A percentile compares a stretch with the other conserved stretches of the same genome.
Evolutionary conservation across 2,113 vertebrate species (phyloP).

Genomic region (Notiomystis cincta): DNA sequence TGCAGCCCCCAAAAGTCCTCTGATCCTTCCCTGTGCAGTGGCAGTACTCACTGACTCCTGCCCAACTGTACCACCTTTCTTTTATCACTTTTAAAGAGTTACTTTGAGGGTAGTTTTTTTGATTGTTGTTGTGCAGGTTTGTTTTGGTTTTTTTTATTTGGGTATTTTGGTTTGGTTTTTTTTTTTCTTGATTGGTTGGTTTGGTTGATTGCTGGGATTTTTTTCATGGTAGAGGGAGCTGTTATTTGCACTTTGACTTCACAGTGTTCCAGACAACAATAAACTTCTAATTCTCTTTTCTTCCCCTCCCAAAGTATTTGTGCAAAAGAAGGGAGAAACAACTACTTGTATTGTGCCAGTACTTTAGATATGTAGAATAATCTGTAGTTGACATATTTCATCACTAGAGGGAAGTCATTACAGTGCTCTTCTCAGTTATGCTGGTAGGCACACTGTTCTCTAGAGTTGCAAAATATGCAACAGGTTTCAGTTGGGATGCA

Average conservation of each 20-base stretch:
- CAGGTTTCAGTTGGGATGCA: not conserved
- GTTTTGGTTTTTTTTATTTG: not conserved
- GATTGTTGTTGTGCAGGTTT: not conserved
- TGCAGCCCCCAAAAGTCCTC: not conserved
- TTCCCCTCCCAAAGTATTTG: not conserved
- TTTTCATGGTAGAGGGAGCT: not conserved
- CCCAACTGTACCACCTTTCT: not conserved
- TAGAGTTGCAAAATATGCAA: not conserved
- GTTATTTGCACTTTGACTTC: not conserved
- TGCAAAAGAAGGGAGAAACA: not conserved
- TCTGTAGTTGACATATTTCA: not conserved
- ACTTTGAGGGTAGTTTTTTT: not conserved
- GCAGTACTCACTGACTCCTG: not conserved
- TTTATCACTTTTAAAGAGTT: not conserved
- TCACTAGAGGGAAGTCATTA: slow-evolving; percentile 49
- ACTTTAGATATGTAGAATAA: not conserved
- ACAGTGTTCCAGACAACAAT: not conserved
- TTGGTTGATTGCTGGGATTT: not conserved
- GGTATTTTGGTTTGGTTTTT: accelerated
- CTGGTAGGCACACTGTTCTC: not conserved
- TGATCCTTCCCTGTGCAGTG: not conserved
- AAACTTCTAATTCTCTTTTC: not conserved
- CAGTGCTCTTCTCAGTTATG: not conserved
- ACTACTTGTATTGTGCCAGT: not conserved
- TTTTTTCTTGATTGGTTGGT: not conserved